Evolutionary conservation across 2,113 vertebrate species (phyloP), one percentile per base, ranked within the genome.

Genomic region (Sylvilagus bachmani): DNA sequence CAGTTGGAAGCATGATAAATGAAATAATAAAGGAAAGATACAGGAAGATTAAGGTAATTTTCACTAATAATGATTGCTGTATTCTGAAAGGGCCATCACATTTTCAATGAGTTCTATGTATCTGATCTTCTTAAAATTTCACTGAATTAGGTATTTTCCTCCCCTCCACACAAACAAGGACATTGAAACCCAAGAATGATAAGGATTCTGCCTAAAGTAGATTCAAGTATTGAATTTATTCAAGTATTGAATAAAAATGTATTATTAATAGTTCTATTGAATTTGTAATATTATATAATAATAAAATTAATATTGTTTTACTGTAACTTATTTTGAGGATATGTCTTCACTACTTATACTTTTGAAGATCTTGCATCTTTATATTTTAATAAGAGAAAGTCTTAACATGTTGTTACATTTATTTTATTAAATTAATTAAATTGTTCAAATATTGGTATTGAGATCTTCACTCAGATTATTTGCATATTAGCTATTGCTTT

Each of bases 1-100:
- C 13, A 58, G 10, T 58, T 58, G 55, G 51, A 86, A 67, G 9
- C 6, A 31, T 81, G 8, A 6, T 62, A 90, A 83, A 5, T 73
- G 27, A 95, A 85, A 82, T 69, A 69, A 73, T 29, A 82, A 27
- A 51, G 61, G 66, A 94, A 93, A 87, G 53, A 6, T 80, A 13
- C 13, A 7, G 78, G 7, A 53, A 78, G 7, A 1, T 33, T 88
- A 86, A 67, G 44, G 10, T 38, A n/a, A 67, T 44, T 49, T 29
- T 86, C 21, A 61, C 51, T 64, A 31, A 19, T 69, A 83, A 70
- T 73, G 58, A 31, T 51, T 13, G 2, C 19, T 84, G 0, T 38
- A 70, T 89, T 79, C 17, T 62, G 29, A 83, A 73, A 29, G 2
- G 14, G 0, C 6, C 29, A 64, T 27, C 19, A 12, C 2, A 33